These are phyloP conservation scores for Eristalis tenax DNA, from an alignment of 2,888 invertebrate genomes.

Conservation along the genomic window DNA sequence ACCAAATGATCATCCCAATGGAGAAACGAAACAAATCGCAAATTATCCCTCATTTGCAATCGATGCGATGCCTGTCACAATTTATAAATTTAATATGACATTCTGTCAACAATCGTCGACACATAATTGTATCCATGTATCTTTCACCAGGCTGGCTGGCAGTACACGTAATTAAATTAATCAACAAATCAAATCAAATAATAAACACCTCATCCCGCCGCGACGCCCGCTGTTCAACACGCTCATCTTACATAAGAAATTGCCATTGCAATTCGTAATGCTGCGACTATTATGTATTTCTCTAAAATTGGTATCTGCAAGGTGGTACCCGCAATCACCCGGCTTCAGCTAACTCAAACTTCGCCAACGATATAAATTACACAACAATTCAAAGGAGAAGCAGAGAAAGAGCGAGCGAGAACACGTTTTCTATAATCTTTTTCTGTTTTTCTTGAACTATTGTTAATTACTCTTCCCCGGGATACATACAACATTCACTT, in stretches of 20 bases:
- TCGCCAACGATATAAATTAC: slow-evolving; percentile 61
- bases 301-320: slow-evolving; percentile 68
- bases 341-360: neutral
- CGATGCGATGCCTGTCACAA: slow-evolving; percentile 27
- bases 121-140: slow-evolving; percentile 35
- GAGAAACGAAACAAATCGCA: too few relatives aligned
- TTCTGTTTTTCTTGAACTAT: slow-evolving; percentile 46
- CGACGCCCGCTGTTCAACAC: neutral
- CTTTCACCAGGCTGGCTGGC: neutral
- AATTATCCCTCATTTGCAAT: slow-evolving; percentile 28
- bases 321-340: slow-evolving; percentile 66
- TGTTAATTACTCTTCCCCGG: slow-evolving; percentile 67
- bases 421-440: slow-evolving; percentile 57
- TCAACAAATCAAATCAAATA: slow-evolving; percentile 60
- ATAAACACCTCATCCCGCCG: slow-evolving; percentile 8
- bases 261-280: slow-evolving; percentile 40
- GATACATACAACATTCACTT: slow-evolving; percentile 42
- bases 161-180: slow-evolving; percentile 45
- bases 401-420: slow-evolving; percentile 26
- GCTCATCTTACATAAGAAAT: slow-evolving; percentile 50
- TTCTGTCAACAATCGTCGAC: slow-evolving; percentile 36
- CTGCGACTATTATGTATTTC: slow-evolving; percentile 42
- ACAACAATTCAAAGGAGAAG: slow-evolving; percentile 33
- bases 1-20: too few relatives aligned
- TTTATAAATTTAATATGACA: slow-evolving; percentile 36